Percentiles rank a stretch among this genome's conserved stretches.
These are phyloP conservation scores for Crocuta crocuta DNA, from an alignment of 2,113 vertebrate species.

Conservation along the genomic window DNA sequence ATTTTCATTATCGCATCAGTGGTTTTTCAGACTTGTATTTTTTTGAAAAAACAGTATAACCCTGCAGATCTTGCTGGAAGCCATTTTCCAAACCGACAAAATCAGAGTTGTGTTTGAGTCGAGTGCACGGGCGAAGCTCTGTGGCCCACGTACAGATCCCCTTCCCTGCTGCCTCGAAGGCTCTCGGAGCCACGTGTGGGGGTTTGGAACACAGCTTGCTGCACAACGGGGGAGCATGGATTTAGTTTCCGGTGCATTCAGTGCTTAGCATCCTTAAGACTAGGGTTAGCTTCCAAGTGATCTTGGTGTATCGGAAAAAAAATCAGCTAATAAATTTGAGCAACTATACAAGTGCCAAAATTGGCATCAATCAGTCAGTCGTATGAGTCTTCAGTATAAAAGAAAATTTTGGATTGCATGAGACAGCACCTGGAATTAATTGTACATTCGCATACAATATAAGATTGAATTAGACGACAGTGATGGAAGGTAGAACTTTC, in stretches of 20 bases:
- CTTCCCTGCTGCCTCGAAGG: background rate
- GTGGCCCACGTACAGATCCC: background rate
- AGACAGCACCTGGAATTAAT: background rate
- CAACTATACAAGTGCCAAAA: background rate
- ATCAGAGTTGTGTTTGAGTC: background rate
- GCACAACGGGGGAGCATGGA: background rate
- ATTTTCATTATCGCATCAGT: slow-evolving; percentile 28
- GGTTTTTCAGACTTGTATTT: background rate
- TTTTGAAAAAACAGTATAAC: background rate
- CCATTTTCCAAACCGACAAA: background rate
- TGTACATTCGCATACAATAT: background rate
- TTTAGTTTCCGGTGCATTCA: background rate
- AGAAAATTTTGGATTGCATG: background rate
- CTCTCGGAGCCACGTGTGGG: background rate
- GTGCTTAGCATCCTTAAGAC: background rate
- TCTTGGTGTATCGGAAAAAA: background rate
- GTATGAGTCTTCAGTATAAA: background rate
- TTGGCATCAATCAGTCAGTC: background rate
- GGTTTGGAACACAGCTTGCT: background rate
- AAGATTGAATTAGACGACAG: background rate
- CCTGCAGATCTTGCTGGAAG: background rate
- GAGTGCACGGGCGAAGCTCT: background rate
- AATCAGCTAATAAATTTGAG: background rate
- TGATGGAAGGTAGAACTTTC: background rate
- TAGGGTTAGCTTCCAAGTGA: background rate